Evolutionary conservation across 2,888 invertebrate genomes (phyloP), one percentile per base, ranked within the genome.

Genomic region (Heliconius charithonia): DNA sequence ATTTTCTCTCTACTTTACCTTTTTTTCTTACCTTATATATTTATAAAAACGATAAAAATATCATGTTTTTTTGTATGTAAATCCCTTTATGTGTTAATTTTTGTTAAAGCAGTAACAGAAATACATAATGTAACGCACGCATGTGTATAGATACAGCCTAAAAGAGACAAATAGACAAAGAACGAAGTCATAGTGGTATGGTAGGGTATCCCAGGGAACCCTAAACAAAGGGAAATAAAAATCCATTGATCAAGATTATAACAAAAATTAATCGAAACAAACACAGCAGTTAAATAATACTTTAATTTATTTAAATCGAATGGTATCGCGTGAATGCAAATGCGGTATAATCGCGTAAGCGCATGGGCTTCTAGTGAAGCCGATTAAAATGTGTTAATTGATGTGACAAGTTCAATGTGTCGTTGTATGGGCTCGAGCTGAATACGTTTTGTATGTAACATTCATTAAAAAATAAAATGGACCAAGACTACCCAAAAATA

Each of bases 311-410:
- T 72, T 72, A 72, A 72, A 72, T 72, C 32, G 72, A 72, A 59
- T 29, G 32, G 59, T 73, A 70, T 78, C 63, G 75, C 75, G 70
- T 65, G 75, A 25, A 71, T 75, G 75, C 75, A 75, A 73, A 77
- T 67, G 73, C 32, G 73, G n/a, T 66, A 73, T 79, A 79, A 79
- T 79, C 75, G 75, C 71, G 76, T 79, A 75, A 79, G 75, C 66
- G 79, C 79, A 79, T 32, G 65, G 79, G 75, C 75, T 79, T 76
- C 78, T 63, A 79, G 56, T 32, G 75, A 75, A 79, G 69, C 74
- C 78, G 78, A 78, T 79, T 75, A 75, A 45, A 65, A 65, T 75
- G 71, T 62, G 65, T 32, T 71, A 71, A 75, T 67, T 62, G 77
- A 78, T 74, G 77, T 78, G 77, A 78, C 66, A 66, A 66, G 65